Evolutionary conservation across 1,140 invertebrate genomes (phyloP), one percentile per base, ranked within the genome.

Genomic region (Lutraria rhynchaena): DNA sequence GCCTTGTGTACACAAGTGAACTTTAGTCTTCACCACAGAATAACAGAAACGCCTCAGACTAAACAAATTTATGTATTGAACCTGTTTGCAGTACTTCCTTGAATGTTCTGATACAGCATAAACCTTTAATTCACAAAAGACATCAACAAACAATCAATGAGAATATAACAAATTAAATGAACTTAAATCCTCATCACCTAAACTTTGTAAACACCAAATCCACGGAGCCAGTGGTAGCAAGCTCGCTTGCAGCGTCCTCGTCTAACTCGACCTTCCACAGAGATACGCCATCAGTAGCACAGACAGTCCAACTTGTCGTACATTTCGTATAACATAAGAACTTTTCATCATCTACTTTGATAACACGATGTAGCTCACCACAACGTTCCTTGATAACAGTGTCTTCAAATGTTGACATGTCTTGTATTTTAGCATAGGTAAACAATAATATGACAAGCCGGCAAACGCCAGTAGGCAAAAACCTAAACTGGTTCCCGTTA

Each of bases 201-300:
- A 90, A 85, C 84, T 80, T 85, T 0, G 44, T 60, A 0, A 89
- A 58, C 58, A 87, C 89, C 37, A 86, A 65, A 46, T 88, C 88
- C 51, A 81, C 75, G 31, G 83, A 78, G 41, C 63, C 85, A 15
- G 87, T 77, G 49, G 81, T 84, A 37, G 84, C 82, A 13, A 89
- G 58, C 55, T 91, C 89, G 77, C 76, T 83, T 13, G 86, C 80
- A 11, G 88, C 84, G 19, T 91, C 87, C 29, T 85, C 82, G 57
- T 90, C 89, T 15, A 88, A 58, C 55, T 88, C 87, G 1, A 81
- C 49, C 67, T 77, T 81, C 89, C 89, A 91, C 7, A 91, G 71
- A 31, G 90, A 84, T 2, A 87, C 57, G 2, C 90, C 90, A 83
- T 91, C 87, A 3, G 85, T 88, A 3, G 85, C 88, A 70, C 83